Evolutionary conservation across 1,140 invertebrate species (phyloP).

Genomic region (Hesperophylax magnus): DNA sequence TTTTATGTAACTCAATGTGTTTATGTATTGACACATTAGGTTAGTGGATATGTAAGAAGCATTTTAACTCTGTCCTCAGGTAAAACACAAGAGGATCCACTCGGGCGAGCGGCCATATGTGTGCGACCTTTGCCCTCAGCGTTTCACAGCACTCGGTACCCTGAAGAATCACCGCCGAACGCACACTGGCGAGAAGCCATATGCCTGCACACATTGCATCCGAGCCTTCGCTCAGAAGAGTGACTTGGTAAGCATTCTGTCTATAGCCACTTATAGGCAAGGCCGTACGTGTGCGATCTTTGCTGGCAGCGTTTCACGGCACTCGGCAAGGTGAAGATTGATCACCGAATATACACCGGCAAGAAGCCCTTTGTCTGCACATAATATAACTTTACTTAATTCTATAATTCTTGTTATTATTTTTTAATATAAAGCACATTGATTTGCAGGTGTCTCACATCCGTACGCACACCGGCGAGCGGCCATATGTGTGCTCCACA

Average conservation of each 20-base stretch:
- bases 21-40: too few species aligned
- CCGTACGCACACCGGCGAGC: constrained; percentile 54
- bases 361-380: too few species aligned
- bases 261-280: too few species aligned
- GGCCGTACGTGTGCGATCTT: constrained; percentile 87
- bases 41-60: too few species aligned
- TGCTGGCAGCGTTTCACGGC: constrained; percentile 82
- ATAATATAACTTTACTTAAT: too few species aligned
- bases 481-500: constrained; percentile 49
- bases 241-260: constrained; percentile 44
- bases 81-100: constrained; percentile 72
- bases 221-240: constrained; percentile 54
- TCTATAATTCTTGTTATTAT: too few species aligned
- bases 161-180: constrained; percentile 73
- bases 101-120: constrained; percentile 85
- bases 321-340: constrained; percentile 71
- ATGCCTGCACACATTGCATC: constrained; percentile 57
- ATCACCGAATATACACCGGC: constrained; percentile 75
- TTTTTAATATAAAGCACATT: too few species aligned
- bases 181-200: constrained; percentile 79
- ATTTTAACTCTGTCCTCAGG: constrained; percentile 3
- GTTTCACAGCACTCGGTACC: constrained; percentile 75
- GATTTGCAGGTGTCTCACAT: constrained; percentile 50
- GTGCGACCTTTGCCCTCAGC: constrained; percentile 85
- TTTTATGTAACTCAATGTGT: too few species aligned